Base-by-base conservation (phyloP, 92 coral and sea anemone genomes). In the Scolanthus callimorphus region DNA sequence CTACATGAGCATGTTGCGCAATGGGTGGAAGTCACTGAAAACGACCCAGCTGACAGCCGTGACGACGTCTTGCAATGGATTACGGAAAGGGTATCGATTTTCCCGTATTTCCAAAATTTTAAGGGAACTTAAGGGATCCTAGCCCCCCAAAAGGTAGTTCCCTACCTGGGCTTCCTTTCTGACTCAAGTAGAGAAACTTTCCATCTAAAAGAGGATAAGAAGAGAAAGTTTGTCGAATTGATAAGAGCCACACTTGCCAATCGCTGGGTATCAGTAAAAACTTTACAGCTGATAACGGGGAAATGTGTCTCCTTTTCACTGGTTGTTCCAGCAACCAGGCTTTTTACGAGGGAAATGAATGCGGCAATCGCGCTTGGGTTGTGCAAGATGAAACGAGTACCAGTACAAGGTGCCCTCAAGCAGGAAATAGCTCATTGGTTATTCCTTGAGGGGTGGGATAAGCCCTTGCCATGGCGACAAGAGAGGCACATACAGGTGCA, bases 331-430 rank as follows among this genome's bases (percentile, higher is more conserved):
- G 80, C 60, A 9, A 59, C 76, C 1, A 20, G 45, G 1, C 51
- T 72, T 15, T 72, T 80, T 62, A 79, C 76, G 6, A 62, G 67
- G 12, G 80, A 72, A 44, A 66, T 72, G 72, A 80, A 60, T 28
- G 22, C 11, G 2, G 81, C 80, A 0, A 73, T 80, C 17, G 49
- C 80, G 52, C 50, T 44, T 24, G 82, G 63, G 24, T 39, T 46
- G n/a, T 72, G 69, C 28, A 22, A 72, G 15, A 3, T 11, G 17
- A 66, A 39, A 19, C 73, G 53, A 2, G 46, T 83, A 0, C 31
- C 21, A 20, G 2, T 70, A 0, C 28, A 21, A 52, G 76, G 53
- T 9, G 39, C 70, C 0, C 62, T 68, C 31, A 22, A 25, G 1
- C 49, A 60, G 0, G 86, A 80, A 38, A 60, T 66, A 50, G 46